Evolutionary conservation across 2,113 vertebrate species (phyloP), one percentile per base, ranked within the genome.

Genomic region (Mesitornis unicolor): DNA sequence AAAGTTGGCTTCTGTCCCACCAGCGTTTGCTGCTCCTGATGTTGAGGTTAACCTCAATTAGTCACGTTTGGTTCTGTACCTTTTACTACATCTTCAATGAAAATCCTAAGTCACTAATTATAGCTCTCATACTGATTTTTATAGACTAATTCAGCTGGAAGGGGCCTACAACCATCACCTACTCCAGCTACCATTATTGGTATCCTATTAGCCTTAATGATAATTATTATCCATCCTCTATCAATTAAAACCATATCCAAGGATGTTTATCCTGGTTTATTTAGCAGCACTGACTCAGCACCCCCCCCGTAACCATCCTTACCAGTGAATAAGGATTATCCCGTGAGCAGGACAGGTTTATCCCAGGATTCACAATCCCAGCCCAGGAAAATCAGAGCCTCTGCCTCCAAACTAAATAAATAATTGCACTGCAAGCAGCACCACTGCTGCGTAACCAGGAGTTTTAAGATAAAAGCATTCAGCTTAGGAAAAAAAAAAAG

Each of bases 391-490:
- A 91, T 24, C 61, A 53, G 56, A 56, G 60, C 65, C 59, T 82
- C 73, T 89, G 84, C 80, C 78, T 84, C 76, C 86, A 69, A 93
- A 89, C 80, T 93, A 89, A 92, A 85, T 65, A 95, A 94, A 86
- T 63, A 89, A 82, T 60, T 81, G 80, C 69, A 60, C 65, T 89
- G 87, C n/a, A 69, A 92, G 77, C 61, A n/a, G 89, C 65, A 38
- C 10, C 1, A 6, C 63, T 68, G 69, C 65, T 45, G 22, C 45
- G 80, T 26, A 83, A 76, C 54, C 67, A 53, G 48, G 64, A 92
- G 60, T 40, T 59, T 70, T 48, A 71, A 90, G 77, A 94, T 93
- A 78, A 95, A 94, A 97, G 90, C 89, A 81, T 40, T 87, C 28
- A 36, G n/a, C 45, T 67, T 36, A 38, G 22, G 33, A 48, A 18